Evolutionary conservation across 1,140 invertebrate genomes (phyloP), one percentile per base, ranked within the genome.

Genomic region (Drosophila ogumai): DNA sequence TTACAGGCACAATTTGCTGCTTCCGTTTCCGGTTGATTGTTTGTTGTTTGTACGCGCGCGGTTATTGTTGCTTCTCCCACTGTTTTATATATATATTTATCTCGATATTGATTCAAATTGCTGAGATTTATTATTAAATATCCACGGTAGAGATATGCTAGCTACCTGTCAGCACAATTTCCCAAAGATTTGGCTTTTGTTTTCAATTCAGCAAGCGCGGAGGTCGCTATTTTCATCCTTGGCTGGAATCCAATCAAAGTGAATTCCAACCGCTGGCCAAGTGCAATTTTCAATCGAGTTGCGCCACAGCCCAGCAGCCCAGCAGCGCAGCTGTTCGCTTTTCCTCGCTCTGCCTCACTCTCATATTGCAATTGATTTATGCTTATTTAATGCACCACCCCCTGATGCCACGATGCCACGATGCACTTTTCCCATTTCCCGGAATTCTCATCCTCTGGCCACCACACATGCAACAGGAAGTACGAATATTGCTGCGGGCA

Each of bases 1-100:
- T 85, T 84, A 75, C 58, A 50, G 46, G 81, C 77, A 64, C 72
- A 77, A 79, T 85, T 84, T 77, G 75, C 49, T 76, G 61, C 74
- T 80, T 73, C 74, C 81, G 75, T 64, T 65, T 63, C 69, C 77
- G 77, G 59, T n/a, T 32, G 12, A 59, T 43, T 49, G 34, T 36
- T 75, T 60, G 44, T 58, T 49, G 34, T 36, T 75, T 60, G 44
- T 58, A 38, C 49, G 25, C 41, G 49, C 12, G 25, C 41, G 49
- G 12, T 36, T 50, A 66, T 40, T 55, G 63, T 32, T 47, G 40
- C 49, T 31, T n/a, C 34, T 17, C 15, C 6, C 32, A 25, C 25
- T 25, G 25, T 6, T 28, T 0, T 28, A 28, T 28, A 28, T 17
- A 25, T 41, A 61, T 34, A 67, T 61, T 10, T 22, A 22, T 32